A percentile compares a stretch with the other conserved stretches of the same genome.
phyloP scores from a whole-genome alignment of 2,888 invertebrate genomes.

The Electrophaes corylata region DNA sequence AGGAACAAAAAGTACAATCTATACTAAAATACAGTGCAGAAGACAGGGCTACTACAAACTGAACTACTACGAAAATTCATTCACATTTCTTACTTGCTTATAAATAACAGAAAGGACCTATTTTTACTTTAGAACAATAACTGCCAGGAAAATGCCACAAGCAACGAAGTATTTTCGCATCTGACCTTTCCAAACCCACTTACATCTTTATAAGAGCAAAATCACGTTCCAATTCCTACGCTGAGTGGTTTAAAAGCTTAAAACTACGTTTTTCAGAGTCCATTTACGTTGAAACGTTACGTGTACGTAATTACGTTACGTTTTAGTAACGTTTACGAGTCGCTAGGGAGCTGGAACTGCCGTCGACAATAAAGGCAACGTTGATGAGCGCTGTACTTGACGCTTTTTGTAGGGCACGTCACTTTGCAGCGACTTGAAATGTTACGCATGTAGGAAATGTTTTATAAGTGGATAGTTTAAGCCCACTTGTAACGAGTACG shows the following conservation, averaged over 20 bases:
- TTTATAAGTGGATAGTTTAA: conserved; percentile 13
- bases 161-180: conserved; percentile 13
- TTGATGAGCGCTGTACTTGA: conserved; percentile 31
- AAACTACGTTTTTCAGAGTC: conserved; percentile 35
- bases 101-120: too few species aligned
- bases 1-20: too few species aligned
- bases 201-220: conserved; percentile 23
- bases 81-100: too few species aligned
- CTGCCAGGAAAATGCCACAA: background rate
- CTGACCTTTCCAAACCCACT: conserved; percentile 20
- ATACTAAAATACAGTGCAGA: too few species aligned
- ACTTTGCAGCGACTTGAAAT: conserved; percentile 11
- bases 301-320: conserved; percentile 50
- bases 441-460: conserved; percentile 11
- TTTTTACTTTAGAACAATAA: background rate
- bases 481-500: background rate
- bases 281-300: conserved; percentile 48
- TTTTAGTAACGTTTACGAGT: conserved; percentile 55
- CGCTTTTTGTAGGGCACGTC: conserved; percentile 23
- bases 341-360: conserved; percentile 38
- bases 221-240: conserved; percentile 14
- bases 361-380: conserved; percentile 25
- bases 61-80: too few species aligned
- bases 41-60: too few species aligned
- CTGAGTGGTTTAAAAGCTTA: conserved; percentile 21